Percentiles rank a stretch among this genome's conserved stretches.
Evolutionary conservation across 2,888 invertebrate species (phyloP).

Genomic region (Mechanitis messenoides): DNA sequence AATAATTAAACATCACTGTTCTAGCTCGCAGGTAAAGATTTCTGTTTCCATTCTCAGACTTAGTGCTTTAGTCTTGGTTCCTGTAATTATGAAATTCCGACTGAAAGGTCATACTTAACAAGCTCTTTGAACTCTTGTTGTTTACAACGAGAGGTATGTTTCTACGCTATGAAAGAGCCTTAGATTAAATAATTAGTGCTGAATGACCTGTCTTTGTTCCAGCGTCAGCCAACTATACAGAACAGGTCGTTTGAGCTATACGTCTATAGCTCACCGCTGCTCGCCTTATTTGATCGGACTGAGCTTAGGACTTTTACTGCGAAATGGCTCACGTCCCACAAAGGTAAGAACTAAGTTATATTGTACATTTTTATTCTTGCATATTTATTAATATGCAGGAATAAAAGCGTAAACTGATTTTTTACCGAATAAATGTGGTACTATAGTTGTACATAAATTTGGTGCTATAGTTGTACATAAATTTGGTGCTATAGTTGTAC

Average conservation of each 20-base stretch:
- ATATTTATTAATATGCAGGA: no score
- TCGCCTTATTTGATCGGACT: slow-evolving; percentile 81
- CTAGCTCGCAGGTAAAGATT: no score
- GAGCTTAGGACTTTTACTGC: slow-evolving; percentile 76
- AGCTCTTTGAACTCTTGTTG: slow-evolving; percentile 1
- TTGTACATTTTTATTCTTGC: no score
- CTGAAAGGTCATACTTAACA: neutral
- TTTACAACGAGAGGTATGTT: neutral
- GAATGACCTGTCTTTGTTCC: slow-evolving; percentile 35
- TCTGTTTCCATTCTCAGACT: neutral
- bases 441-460: no score
- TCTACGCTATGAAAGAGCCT: neutral
- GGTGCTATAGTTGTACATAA: no score
- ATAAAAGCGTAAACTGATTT: no score
- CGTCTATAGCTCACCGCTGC: slow-evolving; percentile 78
- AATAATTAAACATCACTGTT: no score
- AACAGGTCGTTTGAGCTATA: slow-evolving; percentile 80
- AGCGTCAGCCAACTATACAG: slow-evolving; percentile 82
- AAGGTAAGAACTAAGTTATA: slow-evolving; percentile 42
- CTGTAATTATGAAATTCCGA: slow-evolving; percentile 3
- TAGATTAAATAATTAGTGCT: neutral
- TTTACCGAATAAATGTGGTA: no score
- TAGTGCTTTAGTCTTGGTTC: neutral
- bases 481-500: no score
- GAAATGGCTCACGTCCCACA: slow-evolving; percentile 56